Base-by-base conservation (phyloP, 2,888 invertebrate species). In the Melanotus villosus region DNA sequence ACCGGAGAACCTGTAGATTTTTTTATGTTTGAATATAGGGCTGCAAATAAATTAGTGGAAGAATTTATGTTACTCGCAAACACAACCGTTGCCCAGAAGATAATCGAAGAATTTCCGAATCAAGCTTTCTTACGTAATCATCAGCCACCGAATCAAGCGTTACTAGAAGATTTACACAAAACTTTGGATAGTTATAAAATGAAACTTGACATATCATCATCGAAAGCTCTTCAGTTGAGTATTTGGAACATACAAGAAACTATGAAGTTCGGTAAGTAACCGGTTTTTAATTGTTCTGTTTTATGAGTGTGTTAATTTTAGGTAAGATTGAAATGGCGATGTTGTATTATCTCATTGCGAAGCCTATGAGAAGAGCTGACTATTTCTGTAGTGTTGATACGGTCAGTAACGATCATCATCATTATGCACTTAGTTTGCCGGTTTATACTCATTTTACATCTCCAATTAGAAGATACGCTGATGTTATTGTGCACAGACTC, bases 401-500 rank as follows among this genome's bases (percentile, higher is more conserved):
- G 43, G 50, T 68, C 0, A 77, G 79, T 1, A 81, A 85, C 65
- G 85, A 88, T 1, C 89, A 89, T 63, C 88, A 88, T 72, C 98
- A 99, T 86, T 99, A 95, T 84, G 98, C 97, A 5, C 86, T 99
- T 19, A 95, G 93, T 82, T 92, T 96, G 30, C 93, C 95, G 0
- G 88, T 93, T 59, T 98, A 98, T 82, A 98, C 98, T 0, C 98
- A 99, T 86, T 99, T 98, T 82, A 99, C 98, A 0, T 98, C 97
- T 36, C 98, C 98, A 0, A 98, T 98, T 75, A 87, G 98, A 81
- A 76, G 92, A 72, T 92, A 92, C 86, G 91, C 97, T 1, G 98
- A 98, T 84, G 90, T 97, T 54, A 89, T 98, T 85, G 97, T 98
- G 1, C 98, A 99, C 80, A 86, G 93, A 54, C 83, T 91, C 47